phyloP scores from a whole-genome alignment of 2,113 vertebrate genomes.

The Salminus brasiliensis region DNA sequence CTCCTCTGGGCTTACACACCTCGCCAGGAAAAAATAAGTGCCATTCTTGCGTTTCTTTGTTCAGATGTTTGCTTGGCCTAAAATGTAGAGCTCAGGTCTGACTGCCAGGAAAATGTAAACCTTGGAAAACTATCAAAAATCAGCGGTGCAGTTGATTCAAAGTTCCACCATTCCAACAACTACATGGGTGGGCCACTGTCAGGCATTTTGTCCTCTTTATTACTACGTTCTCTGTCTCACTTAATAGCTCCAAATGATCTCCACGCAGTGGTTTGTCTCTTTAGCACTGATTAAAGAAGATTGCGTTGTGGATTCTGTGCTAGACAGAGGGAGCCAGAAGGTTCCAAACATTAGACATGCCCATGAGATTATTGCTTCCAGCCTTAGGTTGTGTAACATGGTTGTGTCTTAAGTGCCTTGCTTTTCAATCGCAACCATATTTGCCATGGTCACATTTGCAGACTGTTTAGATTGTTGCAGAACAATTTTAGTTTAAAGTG shows the following conservation, averaged over 20 bases:
- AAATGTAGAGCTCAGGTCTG: background rate
- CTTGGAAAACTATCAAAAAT: background rate
- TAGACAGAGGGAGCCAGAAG: conserved; percentile 11
- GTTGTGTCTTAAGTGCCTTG: background rate
- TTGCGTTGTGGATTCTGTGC: background rate
- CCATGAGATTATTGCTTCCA: background rate
- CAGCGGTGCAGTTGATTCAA: background rate
- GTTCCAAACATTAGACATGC: conserved; percentile 13
- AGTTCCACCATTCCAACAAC: background rate
- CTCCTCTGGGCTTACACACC: background rate
- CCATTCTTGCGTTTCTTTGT: background rate
- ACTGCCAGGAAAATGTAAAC: background rate
- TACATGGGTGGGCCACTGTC: background rate
- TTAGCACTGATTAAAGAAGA: conserved; percentile 28
- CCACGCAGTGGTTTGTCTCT: background rate
- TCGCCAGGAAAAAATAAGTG: background rate
- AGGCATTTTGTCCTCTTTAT: background rate
- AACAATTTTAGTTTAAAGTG: too few species aligned
- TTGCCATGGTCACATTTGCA: background rate
- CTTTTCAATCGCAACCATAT: background rate
- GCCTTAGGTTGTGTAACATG: background rate
- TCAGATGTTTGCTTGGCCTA: background rate
- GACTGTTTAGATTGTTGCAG: background rate
- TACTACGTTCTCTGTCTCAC: background rate
- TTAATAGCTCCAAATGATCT: conserved; percentile 25